Conservation (phyloP, 2,797 vertebrate species). For the Cheirogaleus major region DNA sequence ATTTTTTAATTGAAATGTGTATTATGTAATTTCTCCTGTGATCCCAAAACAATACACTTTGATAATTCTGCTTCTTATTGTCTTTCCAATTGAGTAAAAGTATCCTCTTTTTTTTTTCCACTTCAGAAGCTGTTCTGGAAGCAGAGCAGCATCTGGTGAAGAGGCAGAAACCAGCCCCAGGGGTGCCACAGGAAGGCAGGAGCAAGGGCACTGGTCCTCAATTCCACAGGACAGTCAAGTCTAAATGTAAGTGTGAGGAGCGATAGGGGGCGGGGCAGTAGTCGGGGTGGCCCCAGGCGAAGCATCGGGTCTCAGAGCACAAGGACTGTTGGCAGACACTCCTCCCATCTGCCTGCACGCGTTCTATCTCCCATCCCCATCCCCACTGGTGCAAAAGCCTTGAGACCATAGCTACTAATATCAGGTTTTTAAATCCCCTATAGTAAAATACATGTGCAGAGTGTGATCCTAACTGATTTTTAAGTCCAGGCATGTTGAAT, state of each 20-base stretch:
- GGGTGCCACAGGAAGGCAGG: constrained; percentile 48
- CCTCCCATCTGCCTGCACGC: not conserved
- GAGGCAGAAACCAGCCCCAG: constrained; percentile 61
- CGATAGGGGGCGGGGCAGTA: rapidly evolving
- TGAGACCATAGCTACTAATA: not conserved
- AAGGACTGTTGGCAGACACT: not conserved
- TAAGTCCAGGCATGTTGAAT: constrained; percentile 71
- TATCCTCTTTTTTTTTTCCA: not conserved
- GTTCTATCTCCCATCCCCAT: not conserved
- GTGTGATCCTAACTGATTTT: constrained; percentile 67
- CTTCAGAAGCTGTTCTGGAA: constrained; percentile 56
- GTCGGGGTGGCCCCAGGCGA: not conserved
- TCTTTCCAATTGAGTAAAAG: not conserved
- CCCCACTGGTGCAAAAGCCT: not conserved
- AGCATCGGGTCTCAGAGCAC: rapidly evolving
- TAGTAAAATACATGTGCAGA: constrained; percentile 63
- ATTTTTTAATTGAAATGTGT: not conserved
- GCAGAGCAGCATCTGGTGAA: not conserved
- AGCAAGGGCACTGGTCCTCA: constrained; percentile 48
- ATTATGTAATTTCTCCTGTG: not conserved
- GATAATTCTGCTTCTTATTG: not conserved
- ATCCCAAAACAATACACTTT: not conserved
- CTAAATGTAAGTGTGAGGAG: constrained; percentile 85
- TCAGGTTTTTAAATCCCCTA: constrained; percentile 64
- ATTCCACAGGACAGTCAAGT: constrained; percentile 56